These are phyloP conservation scores for Eubucco bourcierii DNA, from an alignment of 2,113 vertebrate species.

Conservation along the genomic window DNA sequence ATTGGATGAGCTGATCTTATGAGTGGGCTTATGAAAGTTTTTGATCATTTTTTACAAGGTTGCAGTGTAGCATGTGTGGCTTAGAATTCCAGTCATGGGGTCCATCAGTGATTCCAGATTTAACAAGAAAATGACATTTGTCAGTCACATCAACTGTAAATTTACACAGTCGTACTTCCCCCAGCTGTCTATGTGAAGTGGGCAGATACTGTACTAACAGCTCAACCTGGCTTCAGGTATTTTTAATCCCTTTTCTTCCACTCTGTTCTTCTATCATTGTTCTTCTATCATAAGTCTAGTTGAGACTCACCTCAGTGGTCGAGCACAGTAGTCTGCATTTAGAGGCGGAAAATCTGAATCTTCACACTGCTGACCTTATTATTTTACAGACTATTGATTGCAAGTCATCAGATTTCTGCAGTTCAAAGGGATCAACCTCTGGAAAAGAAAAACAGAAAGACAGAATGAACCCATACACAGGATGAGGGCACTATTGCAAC, in stretches of 20 bases:
- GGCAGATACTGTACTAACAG: slow-evolving; percentile 3
- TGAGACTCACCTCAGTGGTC: slow-evolving; percentile 66
- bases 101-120: not conserved
- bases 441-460: slow-evolving; percentile 43
- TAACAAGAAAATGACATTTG: not conserved
- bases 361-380: slow-evolving; percentile 41
- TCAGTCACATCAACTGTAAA: not conserved
- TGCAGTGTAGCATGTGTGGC: not conserved
- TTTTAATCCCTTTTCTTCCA: slow-evolving; percentile 12
- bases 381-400: slow-evolving; percentile 69
- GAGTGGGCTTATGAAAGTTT: not conserved
- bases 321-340: slow-evolving; percentile 18
- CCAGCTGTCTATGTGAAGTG: not conserved
- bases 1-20: not conserved
- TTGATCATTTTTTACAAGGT: not conserved
- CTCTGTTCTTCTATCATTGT: slow-evolving; percentile 15
- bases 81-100: not conserved
- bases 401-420: slow-evolving; percentile 47
- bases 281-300: slow-evolving; percentile 37
- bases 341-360: slow-evolving; percentile 65
- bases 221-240: not conserved
- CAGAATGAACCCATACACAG: not conserved
- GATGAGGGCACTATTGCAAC: not conserved
- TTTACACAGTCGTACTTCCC: not conserved
- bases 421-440: slow-evolving; percentile 41